Evolutionary conservation across 2,888 invertebrate species (phyloP).

Genomic region (Brenthis ino): DNA sequence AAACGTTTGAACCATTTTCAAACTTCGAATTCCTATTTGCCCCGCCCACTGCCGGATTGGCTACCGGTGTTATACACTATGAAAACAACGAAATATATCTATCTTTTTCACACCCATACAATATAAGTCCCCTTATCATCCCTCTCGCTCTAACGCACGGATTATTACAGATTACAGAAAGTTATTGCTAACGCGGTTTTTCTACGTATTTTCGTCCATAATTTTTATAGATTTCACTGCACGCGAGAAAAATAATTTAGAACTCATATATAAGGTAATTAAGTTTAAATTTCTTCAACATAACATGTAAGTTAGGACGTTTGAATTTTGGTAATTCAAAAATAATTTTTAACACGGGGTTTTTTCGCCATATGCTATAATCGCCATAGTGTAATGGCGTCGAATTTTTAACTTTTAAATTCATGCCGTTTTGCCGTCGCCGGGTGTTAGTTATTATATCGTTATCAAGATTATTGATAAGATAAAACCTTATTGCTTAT

Average conservation of each 20-base stretch:
- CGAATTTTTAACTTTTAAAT: constrained; percentile 60
- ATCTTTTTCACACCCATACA: constrained; percentile 55
- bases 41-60: constrained; percentile 73
- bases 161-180: constrained; percentile 70
- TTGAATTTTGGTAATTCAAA: constrained; percentile 26
- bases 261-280: constrained; percentile 23
- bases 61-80: constrained; percentile 60
- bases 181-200: constrained; percentile 72
- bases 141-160: constrained; percentile 60
- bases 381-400: constrained; percentile 70
- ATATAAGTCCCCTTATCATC: constrained; percentile 34
- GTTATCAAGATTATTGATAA: constrained; percentile 78
- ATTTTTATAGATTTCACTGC: constrained; percentile 61
- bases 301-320: constrained; percentile 39
- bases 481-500: too few relatives aligned
- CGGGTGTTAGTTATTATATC: constrained; percentile 70
- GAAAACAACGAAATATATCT: constrained; percentile 52
- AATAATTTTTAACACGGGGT: constrained; percentile 72
- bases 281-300: accelerated
- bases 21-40: constrained; percentile 48
- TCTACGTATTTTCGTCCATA: constrained; percentile 64
- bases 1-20: constrained; percentile 54
- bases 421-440: constrained; percentile 58
- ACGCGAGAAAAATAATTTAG: too few relatives aligned
- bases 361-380: constrained; percentile 68